A percentile compares a stretch with the other conserved stretches of the same genome.
Conservation (phyloP, 1,140 invertebrate genomes). For the Drosophila miranda region DNA sequence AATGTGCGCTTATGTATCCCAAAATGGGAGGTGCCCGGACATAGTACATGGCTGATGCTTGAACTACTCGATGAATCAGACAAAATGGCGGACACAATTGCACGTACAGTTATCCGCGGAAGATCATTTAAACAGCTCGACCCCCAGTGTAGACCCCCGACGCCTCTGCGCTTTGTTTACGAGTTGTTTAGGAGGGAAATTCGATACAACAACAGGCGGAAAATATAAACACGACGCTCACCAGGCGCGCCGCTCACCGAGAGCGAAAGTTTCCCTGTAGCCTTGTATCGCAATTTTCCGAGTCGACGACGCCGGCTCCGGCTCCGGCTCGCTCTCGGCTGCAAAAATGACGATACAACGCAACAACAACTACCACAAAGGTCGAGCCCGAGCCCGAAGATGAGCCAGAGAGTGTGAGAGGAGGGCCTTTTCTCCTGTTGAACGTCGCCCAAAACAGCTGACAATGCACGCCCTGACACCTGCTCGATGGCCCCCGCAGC, state of each 20-base stretch:
- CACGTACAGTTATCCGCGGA: not conserved
- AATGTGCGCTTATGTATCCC: conserved; percentile 55
- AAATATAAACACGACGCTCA: conserved; percentile 58
- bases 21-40: conserved; percentile 55
- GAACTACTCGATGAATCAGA: conserved; percentile 15
- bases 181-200: conserved; percentile 66
- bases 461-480: conserved; percentile 55
- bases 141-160: conserved; percentile 27
- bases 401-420: not conserved
- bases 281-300: conserved; percentile 70
- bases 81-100: conserved; percentile 63
- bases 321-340: conserved; percentile 55
- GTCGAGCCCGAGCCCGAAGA: conserved; percentile 4
- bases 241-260: conserved; percentile 37
- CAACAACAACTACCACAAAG: conserved; percentile 49
- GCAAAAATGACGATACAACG: conserved; percentile 68
- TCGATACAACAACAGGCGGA: conserved; percentile 53
- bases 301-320: conserved; percentile 11
- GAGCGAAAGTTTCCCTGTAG: conserved; percentile 57
- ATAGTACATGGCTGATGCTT: conserved; percentile 16
- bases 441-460: conserved; percentile 49
- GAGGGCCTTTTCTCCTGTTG: conserved; percentile 59
- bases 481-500: conserved; percentile 25
- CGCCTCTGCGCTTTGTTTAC: conserved; percentile 80
- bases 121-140: conserved; percentile 7